These are phyloP conservation scores for Flabesymbios commensalis DNA, from an alignment of 2,888 invertebrate species.

Conservation along the genomic window DNA sequence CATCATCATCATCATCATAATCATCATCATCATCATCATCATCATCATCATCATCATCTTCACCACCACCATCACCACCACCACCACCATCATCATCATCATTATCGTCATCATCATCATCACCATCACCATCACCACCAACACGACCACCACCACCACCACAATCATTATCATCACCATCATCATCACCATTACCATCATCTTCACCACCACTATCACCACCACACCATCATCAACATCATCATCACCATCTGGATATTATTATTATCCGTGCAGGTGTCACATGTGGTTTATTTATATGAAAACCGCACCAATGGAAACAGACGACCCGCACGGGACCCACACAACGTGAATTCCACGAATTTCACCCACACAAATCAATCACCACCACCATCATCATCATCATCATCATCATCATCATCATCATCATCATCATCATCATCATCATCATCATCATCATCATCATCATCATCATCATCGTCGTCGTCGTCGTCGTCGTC, in stretches of 20 bases:
- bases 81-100: slow-evolving; percentile 2
- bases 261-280: background rate
- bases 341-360: background rate
- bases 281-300: no score
- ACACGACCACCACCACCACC: slow-evolving; percentile 3
- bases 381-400: background rate
- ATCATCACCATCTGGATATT: background rate
- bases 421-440: slow-evolving; percentile 8
- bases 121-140: slow-evolving; percentile 2
- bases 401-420: background rate
- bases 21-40: background rate
- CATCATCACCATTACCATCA: slow-evolving; percentile 3
- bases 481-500: slow-evolving; percentile 8
- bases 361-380: background rate
- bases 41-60: slow-evolving; percentile 1
- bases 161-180: slow-evolving; percentile 2
- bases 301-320: no score
- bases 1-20: background rate
- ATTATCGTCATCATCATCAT: background rate
- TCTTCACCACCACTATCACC: slow-evolving; percentile 2
- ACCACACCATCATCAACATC: background rate
- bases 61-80: slow-evolving; percentile 6
- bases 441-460: slow-evolving; percentile 7
- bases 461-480: slow-evolving; percentile 8
- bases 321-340: no score